Evolutionary conservation across 2,113 vertebrate genomes (phyloP), one percentile per base, ranked within the genome.

Genomic region (Psettodes erumei): DNA sequence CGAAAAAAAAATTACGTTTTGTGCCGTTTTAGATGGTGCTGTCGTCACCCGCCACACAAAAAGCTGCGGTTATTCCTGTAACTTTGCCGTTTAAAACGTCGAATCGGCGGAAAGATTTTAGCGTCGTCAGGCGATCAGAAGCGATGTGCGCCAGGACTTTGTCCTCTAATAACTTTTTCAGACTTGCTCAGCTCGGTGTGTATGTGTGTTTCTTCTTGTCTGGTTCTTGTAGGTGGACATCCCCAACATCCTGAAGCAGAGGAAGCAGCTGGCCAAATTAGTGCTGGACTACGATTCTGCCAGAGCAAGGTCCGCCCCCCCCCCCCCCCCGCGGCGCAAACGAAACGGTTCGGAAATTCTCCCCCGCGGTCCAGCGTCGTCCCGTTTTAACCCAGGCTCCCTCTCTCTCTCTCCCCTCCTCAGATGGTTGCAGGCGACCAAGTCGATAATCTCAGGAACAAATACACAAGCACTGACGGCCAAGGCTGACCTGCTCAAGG

Each of bases 271-370:
- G 43, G 95, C 96, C 59, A 99, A 94, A 77, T 65, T 99, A 83
- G 98, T 99, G 62, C 89, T 99, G 88, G 98, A 99, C 94, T 99
- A 98, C 88, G 98, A 99, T 90, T 99, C 98, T 30, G 98, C 98
- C 72, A 94, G 96, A 94, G 95, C 97, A 9, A 96, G 98, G 98
- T 99, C 37, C 25, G 32, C 67, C 5, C 56, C 40, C 40, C 33
- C 33, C 25, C 18, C n/a, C n/a, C n/a, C n/a, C n/a, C n/a, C n/a
- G n/a, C n/a, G n/a, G n/a, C n/a, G n/a, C n/a, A n/a, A n/a, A n/a
- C n/a, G n/a, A n/a, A n/a, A n/a, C n/a, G n/a, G n/a, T n/a, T n/a
- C n/a, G n/a, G n/a, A n/a, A n/a, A n/a, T 32, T 35, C 5, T 32
- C 11, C 32, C 21, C 30, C 32, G 12, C 10, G 6, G 25, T 40